Evolutionary conservation across 2,888 invertebrate species (phyloP).

Genomic region (Ceriagrion tenellum): DNA sequence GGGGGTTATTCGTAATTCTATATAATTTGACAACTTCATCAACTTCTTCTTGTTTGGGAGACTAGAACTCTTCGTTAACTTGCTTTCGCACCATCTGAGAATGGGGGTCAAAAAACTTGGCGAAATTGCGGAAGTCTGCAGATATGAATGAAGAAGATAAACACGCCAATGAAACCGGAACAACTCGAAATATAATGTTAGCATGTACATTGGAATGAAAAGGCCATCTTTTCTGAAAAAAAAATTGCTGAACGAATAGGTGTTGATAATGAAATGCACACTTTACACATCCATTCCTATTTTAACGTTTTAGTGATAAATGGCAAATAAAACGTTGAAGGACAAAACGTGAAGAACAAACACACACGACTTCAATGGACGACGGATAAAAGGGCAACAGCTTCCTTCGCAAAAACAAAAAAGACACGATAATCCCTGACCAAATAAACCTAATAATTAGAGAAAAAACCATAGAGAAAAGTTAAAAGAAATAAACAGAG

Average conservation of each 20-base stretch:
- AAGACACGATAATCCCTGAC: neutral
- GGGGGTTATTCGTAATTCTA: no score
- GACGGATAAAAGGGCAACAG: neutral
- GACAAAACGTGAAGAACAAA: neutral
- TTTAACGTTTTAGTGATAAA: neutral
- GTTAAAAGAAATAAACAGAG: no score
- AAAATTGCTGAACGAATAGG: neutral
- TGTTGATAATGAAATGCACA: neutral
- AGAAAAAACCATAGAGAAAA: no score
- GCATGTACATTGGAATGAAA: neutral
- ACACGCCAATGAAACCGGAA: neutral
- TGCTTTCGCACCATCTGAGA: no score
- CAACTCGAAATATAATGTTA: neutral
- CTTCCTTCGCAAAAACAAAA: neutral
- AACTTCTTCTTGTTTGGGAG: no score
- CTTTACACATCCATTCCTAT: neutral
- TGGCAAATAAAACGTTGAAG: neutral
- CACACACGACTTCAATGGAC: neutral
- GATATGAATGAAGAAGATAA: neutral
- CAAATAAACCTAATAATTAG: neutral
- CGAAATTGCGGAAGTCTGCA: neutral
- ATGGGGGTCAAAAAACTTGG: no score
- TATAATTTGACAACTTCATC: no score
- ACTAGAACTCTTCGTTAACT: no score
- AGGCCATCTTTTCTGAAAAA: neutral